These are phyloP conservation scores for Spongilla lacustris DNA, from an alignment of 37 sponge, comb jelly and placozoan genomes.

Conservation along the genomic window DNA sequence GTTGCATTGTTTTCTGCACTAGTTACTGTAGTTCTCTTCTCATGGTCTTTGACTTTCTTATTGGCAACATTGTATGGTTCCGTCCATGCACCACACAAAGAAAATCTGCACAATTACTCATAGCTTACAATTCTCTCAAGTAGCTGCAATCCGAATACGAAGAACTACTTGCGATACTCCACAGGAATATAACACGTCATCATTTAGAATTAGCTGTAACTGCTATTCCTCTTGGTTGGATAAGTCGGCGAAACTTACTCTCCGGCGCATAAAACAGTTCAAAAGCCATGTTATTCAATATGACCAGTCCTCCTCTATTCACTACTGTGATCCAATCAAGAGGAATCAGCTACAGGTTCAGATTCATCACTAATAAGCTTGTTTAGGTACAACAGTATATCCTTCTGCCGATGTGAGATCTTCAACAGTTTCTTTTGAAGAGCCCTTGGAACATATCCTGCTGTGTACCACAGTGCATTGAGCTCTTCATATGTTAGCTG, in stretches of 20 bases:
- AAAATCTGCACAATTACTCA: background rate
- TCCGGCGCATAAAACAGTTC: slow-evolving; percentile 5
- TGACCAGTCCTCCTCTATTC: slow-evolving; percentile 17
- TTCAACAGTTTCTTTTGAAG: background rate
- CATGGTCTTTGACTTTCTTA: background rate
- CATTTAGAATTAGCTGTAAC: too few relatives aligned
- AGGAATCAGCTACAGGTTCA: background rate
- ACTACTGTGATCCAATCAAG: slow-evolving; percentile 8
- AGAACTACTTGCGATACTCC: too few relatives aligned
- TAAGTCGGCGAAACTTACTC: background rate
- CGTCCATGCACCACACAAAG: slow-evolving; percentile 1
- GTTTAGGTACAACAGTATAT: slow-evolving; percentile 8
- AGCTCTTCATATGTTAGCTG: slow-evolving; percentile 7
- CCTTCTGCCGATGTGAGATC: slow-evolving; percentile 3
- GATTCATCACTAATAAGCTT: slow-evolving; percentile 3
- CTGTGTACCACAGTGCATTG: too few relatives aligned
- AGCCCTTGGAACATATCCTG: too few relatives aligned
- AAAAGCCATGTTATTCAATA: slow-evolving; percentile 5
- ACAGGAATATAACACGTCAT: too few relatives aligned
- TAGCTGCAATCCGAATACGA: too few relatives aligned
- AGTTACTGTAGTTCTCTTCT: slow-evolving; percentile 5
- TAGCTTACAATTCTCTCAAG: too few relatives aligned
- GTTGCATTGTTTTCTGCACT: too few relatives aligned
- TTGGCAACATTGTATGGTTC: slow-evolving; percentile 6
- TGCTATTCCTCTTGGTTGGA: background rate